Evolutionary conservation across 2,797 vertebrate genomes (phyloP).

Genomic region (Australoheros facetus): DNA sequence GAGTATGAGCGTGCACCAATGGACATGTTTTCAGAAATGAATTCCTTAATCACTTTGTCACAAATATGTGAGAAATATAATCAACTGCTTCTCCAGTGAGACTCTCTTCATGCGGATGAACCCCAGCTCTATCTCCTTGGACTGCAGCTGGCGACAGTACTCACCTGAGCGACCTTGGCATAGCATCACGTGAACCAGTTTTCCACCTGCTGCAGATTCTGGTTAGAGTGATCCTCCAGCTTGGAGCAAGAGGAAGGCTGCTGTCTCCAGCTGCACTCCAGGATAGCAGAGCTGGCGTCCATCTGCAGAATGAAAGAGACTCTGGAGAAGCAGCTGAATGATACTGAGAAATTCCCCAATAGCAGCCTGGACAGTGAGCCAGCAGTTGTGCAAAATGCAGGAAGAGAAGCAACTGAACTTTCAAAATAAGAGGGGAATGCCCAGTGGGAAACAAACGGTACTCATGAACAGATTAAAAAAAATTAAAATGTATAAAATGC

Average conservation of each 20-base stretch:
- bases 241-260: too few species aligned
- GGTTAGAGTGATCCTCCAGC: background rate
- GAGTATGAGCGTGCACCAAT: background rate
- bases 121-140: background rate
- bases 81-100: background rate
- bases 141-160: background rate
- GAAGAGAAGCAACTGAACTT: background rate
- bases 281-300: background rate
- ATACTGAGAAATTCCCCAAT: background rate
- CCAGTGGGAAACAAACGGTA: background rate
- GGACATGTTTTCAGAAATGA: background rate
- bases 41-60: background rate
- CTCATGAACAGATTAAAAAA: background rate
- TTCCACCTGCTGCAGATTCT: background rate
- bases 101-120: background rate
- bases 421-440: background rate
- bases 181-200: background rate
- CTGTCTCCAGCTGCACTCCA: background rate
- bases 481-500: too few species aligned
- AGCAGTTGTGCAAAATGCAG: background rate
- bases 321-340: background rate
- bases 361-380: background rate
- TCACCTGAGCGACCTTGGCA: too few species aligned
- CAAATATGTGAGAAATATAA: background rate
- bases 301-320: too few species aligned